Base-by-base conservation (phyloP, 2,797 vertebrate species). In the Fundulus diaphanus region DNA sequence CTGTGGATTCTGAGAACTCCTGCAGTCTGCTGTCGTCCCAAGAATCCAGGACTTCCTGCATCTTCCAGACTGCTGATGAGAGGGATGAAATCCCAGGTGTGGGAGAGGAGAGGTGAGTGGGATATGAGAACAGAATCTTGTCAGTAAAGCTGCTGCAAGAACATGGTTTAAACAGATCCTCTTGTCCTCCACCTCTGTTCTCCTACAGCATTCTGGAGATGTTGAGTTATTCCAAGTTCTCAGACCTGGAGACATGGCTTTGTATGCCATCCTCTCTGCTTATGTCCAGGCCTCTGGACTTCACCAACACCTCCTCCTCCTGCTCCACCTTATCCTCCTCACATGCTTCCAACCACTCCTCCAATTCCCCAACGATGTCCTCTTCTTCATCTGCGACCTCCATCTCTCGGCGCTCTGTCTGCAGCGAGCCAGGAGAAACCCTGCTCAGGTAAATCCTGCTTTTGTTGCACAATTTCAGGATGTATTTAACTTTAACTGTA, bases 141-240 rank as follows among this genome's bases (percentile, higher is more conserved):
- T 24, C 7, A 5, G 24, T 42, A 35, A 49, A 68, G 5, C 27
- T 65, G 33, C 22, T 65, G 61, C 22, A 40, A 4, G 24, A 27
- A 27, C 52, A 54, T 8, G 3, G 12, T 40, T 65, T 40, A 24
- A 65, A 65, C 11, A 24, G 24, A 51, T 3, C 42, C 31, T 31
- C 6, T 31, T 27, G 20, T 57, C n/a, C 7, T 29, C 8, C 9
- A 1, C n/a, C 42, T 69, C 35, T 44, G 37, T 61, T 22, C 18
- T 67, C 59, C 44, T 31, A 3, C 89, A 96, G 95, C 24, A 92
- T 96, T 46, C 90, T 96, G 89, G 94, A 96, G 93, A 96, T 96
- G 95, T 86, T 96, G 84, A 96, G 94, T 80, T 95, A 89, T 89
- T 95, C 95, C 31, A 96, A 95, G 89, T 95, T 95, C 85, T 93